Percentiles rank a stretch among this genome's conserved stretches.
Conservation (phyloP, 2,113 vertebrate genomes). For the Pardalotus punctatus region DNA sequence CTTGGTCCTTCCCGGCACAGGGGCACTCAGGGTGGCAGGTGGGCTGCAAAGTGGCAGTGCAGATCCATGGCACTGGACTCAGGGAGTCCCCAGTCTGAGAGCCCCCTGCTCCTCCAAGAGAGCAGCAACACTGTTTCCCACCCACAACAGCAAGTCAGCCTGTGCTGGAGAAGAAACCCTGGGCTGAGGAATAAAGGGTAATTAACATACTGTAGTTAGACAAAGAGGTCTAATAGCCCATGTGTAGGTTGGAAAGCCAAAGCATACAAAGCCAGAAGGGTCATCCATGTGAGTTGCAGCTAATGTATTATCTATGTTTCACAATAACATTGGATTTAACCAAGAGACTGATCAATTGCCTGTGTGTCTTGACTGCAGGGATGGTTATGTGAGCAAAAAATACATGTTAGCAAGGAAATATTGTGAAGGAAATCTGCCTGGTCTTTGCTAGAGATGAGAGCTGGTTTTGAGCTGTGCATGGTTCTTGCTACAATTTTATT, state of each 20-base stretch:
- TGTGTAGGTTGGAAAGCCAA: background rate
- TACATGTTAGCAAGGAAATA: background rate
- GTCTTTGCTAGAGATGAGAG: background rate
- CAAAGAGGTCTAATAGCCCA: background rate
- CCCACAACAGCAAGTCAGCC: background rate
- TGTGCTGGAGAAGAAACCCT: background rate
- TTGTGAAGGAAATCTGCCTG: background rate
- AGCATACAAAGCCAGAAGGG: background rate
- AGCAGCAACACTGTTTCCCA: background rate
- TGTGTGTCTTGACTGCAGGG: background rate
- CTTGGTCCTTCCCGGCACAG: background rate
- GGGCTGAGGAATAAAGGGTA: background rate
- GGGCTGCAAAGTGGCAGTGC: fast-evolving
- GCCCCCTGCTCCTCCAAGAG: background rate
- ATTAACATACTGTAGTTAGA: background rate
- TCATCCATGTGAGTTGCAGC: background rate
- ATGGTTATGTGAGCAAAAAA: background rate
- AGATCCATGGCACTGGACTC: fast-evolving
- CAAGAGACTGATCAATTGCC: background rate
- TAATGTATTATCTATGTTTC: background rate
- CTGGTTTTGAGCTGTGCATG: background rate
- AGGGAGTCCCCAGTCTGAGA: background rate
- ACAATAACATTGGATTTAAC: background rate
- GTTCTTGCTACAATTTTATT: background rate
- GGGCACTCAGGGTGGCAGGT: background rate